Evolutionary conservation across 2,113 vertebrate species (phyloP).

Genomic region (Leptosomus discolor): DNA sequence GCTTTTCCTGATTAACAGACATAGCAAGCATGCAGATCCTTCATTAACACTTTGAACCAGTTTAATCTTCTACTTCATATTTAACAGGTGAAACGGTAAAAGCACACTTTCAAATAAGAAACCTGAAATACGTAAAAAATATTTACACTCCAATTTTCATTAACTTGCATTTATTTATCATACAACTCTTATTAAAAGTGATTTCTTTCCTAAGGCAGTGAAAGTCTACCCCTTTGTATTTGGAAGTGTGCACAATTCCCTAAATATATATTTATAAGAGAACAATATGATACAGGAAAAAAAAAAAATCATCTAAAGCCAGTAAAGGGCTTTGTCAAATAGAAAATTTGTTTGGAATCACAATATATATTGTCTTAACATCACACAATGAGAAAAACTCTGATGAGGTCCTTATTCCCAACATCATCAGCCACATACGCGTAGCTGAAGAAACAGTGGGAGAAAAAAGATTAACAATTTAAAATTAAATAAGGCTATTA

Average conservation of each 20-base stretch:
- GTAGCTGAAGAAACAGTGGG: constrained; percentile 67
- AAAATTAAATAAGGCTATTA: constrained; percentile 78
- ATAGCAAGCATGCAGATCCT: constrained; percentile 62
- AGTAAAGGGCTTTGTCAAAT: constrained; percentile 62
- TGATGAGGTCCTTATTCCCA: constrained; percentile 70
- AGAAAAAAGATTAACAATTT: constrained; percentile 73
- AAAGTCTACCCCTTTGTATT: constrained; percentile 67
- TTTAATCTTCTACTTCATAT: constrained; percentile 66
- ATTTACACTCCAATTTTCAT: constrained; percentile 73
- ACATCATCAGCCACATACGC: constrained; percentile 58
- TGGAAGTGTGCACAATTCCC: constrained; percentile 71
- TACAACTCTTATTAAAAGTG: constrained; percentile 75
- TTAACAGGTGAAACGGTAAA: constrained; percentile 65
- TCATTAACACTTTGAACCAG: constrained; percentile 62
- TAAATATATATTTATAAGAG: constrained; percentile 71
- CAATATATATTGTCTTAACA: constrained; percentile 68
- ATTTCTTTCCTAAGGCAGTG: constrained; percentile 71
- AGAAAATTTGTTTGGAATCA: constrained; percentile 71
- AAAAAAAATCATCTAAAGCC: constrained; percentile 69
- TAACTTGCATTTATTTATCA: constrained; percentile 71
- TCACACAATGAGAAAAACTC: constrained; percentile 65
- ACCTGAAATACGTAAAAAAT: constrained; percentile 72
- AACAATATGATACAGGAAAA: constrained; percentile 63
- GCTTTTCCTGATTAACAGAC: constrained; percentile 67
- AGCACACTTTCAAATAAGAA: constrained; percentile 74